phyloP scores from a whole-genome alignment of 2,797 vertebrate genomes.

The Petrocephalus schoutedeni region DNA sequence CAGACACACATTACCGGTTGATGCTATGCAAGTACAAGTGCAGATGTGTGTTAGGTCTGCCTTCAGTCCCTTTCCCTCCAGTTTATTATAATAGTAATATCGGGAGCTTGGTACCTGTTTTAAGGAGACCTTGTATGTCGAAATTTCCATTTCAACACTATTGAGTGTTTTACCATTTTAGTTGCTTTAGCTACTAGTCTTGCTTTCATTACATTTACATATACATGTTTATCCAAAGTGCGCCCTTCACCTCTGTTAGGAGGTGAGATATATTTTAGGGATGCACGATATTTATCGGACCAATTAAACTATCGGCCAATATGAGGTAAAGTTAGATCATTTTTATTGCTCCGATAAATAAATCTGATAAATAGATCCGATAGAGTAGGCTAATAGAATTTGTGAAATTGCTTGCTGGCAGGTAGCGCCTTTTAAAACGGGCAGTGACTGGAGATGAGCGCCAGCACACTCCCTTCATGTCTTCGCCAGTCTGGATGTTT shows the following conservation, averaged over 20 bases:
- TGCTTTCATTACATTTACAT: neutral
- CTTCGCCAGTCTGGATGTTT: too few species aligned
- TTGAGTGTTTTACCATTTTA: neutral
- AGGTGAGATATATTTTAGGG: neutral
- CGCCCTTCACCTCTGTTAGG: neutral
- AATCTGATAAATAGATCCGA: too few species aligned
- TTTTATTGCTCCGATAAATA: too few species aligned
- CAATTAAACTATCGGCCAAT: too few species aligned
- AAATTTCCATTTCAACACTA: neutral
- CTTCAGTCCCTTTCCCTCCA: constrained; percentile 33
- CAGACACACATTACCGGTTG: constrained; percentile 37
- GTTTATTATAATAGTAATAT: constrained; percentile 23
- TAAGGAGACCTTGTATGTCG: neutral
- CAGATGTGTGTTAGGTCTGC: neutral
- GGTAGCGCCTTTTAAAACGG: too few species aligned
- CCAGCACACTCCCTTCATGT: too few species aligned
- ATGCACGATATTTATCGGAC: too few species aligned
- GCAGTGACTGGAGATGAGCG: too few species aligned
- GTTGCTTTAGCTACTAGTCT: neutral
- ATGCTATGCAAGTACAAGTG: constrained; percentile 30
- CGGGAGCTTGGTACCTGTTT: neutral
- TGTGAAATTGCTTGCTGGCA: too few species aligned
- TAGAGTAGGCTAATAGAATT: too few species aligned
- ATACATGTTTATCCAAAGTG: neutral
- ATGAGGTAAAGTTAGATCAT: too few species aligned